phyloP scores from a whole-genome alignment of 1,140 invertebrate species.

The Drosophila parabipectinata region DNA sequence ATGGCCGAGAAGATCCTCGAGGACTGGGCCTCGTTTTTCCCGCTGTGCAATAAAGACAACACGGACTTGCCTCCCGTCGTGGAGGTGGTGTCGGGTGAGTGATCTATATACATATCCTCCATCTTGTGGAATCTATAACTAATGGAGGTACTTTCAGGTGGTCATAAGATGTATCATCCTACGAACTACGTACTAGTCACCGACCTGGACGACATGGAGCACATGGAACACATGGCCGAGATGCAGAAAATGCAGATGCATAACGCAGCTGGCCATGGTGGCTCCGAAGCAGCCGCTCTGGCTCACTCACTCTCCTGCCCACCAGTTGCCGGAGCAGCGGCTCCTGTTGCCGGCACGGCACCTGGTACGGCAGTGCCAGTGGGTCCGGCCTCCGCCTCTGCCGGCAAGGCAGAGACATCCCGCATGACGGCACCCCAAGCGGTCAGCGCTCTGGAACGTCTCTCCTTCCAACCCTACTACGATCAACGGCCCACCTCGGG shows the following conservation, averaged over 20 bases:
- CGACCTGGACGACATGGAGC: constrained; percentile 90
- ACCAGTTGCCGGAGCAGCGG: constrained; percentile 1
- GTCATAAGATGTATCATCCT: constrained; percentile 96
- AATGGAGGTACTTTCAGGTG: constrained; percentile 85
- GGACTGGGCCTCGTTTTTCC: constrained; percentile 97
- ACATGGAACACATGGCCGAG: constrained; percentile 69
- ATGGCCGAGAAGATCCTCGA: constrained; percentile 92
- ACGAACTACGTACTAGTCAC: constrained; percentile 96
- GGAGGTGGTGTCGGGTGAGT: constrained; percentile 89
- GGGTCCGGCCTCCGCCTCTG: constrained; percentile 18
- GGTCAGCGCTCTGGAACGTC: constrained; percentile 66
- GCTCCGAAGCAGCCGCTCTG: constrained; percentile 53
- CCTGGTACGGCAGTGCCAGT: constrained; percentile 47
- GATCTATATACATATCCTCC: no score
- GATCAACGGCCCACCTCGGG: constrained; percentile 79
- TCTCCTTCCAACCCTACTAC: constrained; percentile 78
- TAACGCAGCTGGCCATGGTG: constrained; percentile 28
- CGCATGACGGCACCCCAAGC: constrained; percentile 53
- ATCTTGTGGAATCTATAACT: neutral
- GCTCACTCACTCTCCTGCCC: constrained; percentile 67
- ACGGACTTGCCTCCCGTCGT: constrained; percentile 88
- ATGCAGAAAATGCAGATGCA: constrained; percentile 57
- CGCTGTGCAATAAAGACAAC: constrained; percentile 87
- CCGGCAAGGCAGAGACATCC: constrained; percentile 38
- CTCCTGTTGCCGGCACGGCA: constrained; percentile 4